A percentile compares a stretch with the other conserved stretches of the same genome.
These are phyloP conservation scores for Listronotus bonariensis DNA, from an alignment of 1,140 invertebrate species.

Conservation along the genomic window DNA sequence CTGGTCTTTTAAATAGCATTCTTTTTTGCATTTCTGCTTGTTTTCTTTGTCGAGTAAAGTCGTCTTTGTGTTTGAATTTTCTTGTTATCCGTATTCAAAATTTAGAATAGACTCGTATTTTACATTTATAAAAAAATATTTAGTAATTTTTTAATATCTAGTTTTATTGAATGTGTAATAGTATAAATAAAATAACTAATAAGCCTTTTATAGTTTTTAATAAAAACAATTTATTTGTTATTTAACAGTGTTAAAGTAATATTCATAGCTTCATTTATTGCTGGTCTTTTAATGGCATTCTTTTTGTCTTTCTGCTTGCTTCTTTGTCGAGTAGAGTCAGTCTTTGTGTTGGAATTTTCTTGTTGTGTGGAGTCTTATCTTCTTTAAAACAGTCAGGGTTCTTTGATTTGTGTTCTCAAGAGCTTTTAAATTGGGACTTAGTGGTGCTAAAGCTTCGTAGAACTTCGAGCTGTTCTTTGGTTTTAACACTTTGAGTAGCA, in stretches of 20 bases:
- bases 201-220: too few species aligned
- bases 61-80: too few species aligned
- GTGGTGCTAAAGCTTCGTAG: slow-evolving; percentile 6
- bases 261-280: background rate
- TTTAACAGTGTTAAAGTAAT: slow-evolving; percentile 6
- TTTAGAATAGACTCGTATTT: too few species aligned
- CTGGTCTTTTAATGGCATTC: slow-evolving; percentile 2
- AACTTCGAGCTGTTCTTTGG: slow-evolving; percentile 9
- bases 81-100: too few species aligned
- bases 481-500: slow-evolving; percentile 4
- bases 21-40: background rate
- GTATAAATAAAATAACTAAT: too few species aligned
- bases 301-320: background rate
- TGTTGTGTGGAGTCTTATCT: background rate
- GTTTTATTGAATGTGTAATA: too few species aligned
- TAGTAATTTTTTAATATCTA: too few species aligned
- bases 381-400: slow-evolving; percentile 1
- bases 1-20: slow-evolving; percentile 5
- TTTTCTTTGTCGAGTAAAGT: too few species aligned
- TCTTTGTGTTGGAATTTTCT: too few species aligned
- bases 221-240: background rate
- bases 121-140: too few species aligned
- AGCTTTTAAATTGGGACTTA: slow-evolving; percentile 6
- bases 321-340: too few species aligned
- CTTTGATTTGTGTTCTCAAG: slow-evolving; percentile 11